phyloP scores from a whole-genome alignment of 2,797 vertebrate species.

The Girardinus metallicus region DNA sequence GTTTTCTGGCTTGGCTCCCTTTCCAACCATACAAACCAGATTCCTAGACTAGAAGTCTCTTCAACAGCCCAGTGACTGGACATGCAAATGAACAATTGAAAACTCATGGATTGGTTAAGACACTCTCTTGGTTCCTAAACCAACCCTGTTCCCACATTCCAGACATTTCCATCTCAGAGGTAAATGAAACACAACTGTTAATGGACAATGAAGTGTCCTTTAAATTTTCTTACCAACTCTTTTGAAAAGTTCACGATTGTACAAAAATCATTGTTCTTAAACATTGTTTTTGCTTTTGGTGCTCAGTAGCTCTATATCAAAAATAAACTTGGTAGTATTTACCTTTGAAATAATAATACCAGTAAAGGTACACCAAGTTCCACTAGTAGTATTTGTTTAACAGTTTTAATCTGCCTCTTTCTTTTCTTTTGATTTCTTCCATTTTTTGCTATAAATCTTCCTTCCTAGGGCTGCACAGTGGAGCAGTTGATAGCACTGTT shows the following conservation, averaged over 20 bases:
- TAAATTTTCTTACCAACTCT: background rate
- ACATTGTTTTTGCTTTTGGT: background rate
- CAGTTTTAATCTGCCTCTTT: background rate
- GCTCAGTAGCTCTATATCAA: background rate
- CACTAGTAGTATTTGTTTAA: background rate
- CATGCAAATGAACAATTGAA: background rate
- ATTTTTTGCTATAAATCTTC: conserved; percentile 31
- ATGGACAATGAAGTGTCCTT: background rate
- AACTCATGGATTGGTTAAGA: background rate
- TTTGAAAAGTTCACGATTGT: background rate
- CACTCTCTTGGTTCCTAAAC: background rate
- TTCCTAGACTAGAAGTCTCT: background rate
- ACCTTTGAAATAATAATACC: background rate
- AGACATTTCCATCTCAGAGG: background rate
- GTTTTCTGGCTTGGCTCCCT: background rate
- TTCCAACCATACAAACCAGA: background rate
- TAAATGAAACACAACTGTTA: background rate
- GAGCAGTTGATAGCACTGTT: too few relatives aligned
- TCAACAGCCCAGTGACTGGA: background rate
- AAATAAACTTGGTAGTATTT: background rate
- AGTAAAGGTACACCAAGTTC: background rate
- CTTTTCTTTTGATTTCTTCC: conserved; percentile 42
- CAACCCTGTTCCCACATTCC: background rate
- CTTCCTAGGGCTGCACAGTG: too few relatives aligned
- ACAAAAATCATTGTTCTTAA: background rate